Conservation (phyloP, 2,113 vertebrate species). For the Myotis davidii region DNA sequence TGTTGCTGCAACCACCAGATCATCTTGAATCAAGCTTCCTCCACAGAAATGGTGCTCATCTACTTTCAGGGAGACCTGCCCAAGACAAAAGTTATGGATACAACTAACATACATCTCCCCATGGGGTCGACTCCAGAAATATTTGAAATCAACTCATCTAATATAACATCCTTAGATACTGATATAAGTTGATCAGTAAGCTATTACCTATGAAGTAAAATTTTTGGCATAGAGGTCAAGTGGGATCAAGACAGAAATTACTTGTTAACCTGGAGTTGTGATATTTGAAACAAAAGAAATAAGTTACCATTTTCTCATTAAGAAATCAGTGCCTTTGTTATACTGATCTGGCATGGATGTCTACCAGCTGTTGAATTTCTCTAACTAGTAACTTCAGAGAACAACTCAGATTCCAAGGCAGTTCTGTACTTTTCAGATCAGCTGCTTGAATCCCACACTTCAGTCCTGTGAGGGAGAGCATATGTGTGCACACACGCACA, state of each 20-base stretch:
- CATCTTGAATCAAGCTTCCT: neutral
- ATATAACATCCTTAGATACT: neutral
- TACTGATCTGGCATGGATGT: neutral
- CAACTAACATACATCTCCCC: neutral
- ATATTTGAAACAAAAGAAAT: neutral
- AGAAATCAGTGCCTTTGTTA: neutral
- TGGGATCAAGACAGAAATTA: neutral
- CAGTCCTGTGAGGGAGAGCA: neutral
- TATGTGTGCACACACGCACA: fast-evolving
- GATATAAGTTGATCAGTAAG: neutral
- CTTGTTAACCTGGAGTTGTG: neutral
- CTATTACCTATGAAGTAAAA: neutral
- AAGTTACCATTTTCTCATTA: neutral
- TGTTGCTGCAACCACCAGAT: neutral
- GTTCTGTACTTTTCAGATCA: neutral
- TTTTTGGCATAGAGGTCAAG: neutral
- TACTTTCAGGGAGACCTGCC: slow-evolving; percentile 35
- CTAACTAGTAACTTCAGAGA: neutral
- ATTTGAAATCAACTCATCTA: neutral
- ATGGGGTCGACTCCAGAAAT: neutral
- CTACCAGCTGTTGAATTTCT: neutral
- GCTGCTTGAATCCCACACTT: fast-evolving
- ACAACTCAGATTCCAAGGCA: neutral
- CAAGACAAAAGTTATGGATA: neutral
- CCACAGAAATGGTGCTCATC: neutral